Evolutionary conservation across 1,140 invertebrate genomes (phyloP), one percentile per base, ranked within the genome.

Genomic region (Trichonephila clavata): DNA sequence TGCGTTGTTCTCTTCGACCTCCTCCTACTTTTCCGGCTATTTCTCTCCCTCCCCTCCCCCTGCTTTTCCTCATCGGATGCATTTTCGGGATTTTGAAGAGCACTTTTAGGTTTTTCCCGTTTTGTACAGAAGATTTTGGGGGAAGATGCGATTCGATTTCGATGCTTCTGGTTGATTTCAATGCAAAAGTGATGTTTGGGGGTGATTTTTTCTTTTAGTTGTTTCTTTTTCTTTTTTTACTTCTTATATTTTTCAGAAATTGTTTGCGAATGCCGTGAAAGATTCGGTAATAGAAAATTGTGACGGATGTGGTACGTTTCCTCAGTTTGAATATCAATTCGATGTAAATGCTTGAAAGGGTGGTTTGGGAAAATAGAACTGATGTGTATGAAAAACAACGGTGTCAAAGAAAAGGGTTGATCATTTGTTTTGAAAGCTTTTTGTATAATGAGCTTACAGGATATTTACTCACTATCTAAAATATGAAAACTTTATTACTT

Each of bases 21-120:
- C 93, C 59, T 88, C 90, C 94, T 94, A 94, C 88, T 94, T 94
- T 94, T 93, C 94, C 93, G 94, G 84, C 93, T 86, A 84, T 89
- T 93, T 94, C 94, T 94, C 77, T 87, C 88, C 80, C 87, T 89
- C 18, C 60, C 80, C 68, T 90, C 57, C 24, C 68, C 32, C 59
- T 86, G 39, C 61, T 92, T 21, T 83, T 88, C 20, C 81, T 21
- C 84, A n/a, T 50, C 59, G 71, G 60, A 92, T 92, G 91, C 91
- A 92, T 86, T 92, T 92, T 92, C 83, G 61, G 91, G 71, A 60
- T 65, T 39, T 39, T 77, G 71, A 77, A 84, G 84, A 63, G 84
- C 84, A 86, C 84, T 86, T 86, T 86, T 32, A 27, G 59, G 59
- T 57, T 60, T 57, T 83, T 63, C 32, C 59, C 57, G 43, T 84